phyloP scores from a whole-genome alignment of 2,797 vertebrate species.

The Sebastes iracundus region DNA sequence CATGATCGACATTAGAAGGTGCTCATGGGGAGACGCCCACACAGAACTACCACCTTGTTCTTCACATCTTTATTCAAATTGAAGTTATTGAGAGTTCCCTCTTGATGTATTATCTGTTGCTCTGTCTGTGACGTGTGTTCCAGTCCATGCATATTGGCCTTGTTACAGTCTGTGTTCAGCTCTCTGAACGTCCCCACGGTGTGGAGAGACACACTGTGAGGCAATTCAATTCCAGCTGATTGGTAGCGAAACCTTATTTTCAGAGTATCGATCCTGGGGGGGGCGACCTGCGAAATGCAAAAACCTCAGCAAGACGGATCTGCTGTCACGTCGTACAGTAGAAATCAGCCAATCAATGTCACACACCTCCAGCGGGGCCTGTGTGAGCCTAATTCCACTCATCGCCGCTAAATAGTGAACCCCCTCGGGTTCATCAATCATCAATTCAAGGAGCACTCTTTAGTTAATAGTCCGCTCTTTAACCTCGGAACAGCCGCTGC shows the following conservation, averaged over 20 bases:
- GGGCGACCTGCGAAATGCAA: conserved; percentile 67
- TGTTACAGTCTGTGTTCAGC: conserved; percentile 36
- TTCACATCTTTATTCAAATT: no score
- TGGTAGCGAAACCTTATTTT: conserved; percentile 79
- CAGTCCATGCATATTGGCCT: conserved; percentile 3
- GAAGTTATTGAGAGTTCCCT: background rate
- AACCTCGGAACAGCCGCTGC: conserved; percentile 51
- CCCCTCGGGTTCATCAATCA: conserved; percentile 78
- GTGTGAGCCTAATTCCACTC: conserved; percentile 71
- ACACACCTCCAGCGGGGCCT: conserved; percentile 45
- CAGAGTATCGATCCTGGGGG: conserved; percentile 71
- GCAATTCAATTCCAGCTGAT: conserved; percentile 66
- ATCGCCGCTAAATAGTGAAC: conserved; percentile 73
- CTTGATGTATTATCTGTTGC: background rate
- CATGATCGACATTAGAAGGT: no score
- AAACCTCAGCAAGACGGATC: conserved; percentile 76
- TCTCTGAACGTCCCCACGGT: background rate
- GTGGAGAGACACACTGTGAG: conserved; percentile 39
- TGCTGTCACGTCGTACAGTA: conserved; percentile 78
- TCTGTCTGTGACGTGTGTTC: background rate
- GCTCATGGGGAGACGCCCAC: no score
- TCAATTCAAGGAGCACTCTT: conserved; percentile 67
- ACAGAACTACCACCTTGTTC: no score
- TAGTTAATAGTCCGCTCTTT: conserved; percentile 76
- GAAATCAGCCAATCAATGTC: conserved; percentile 79